Base-by-base conservation (phyloP, 53 echinoderm and acorn worm species). In the Zoroaster sp. region DNA sequence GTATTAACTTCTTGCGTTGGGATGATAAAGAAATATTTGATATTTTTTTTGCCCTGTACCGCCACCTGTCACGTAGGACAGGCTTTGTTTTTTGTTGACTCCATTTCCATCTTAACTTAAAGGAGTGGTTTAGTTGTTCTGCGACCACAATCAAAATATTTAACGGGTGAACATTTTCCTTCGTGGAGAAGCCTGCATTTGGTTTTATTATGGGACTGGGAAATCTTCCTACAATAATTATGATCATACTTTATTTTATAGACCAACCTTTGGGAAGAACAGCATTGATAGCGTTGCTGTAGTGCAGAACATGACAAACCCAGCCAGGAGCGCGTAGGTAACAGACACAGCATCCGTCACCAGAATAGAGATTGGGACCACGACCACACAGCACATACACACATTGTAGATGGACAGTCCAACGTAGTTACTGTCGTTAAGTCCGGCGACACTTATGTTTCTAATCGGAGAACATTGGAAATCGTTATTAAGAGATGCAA, bases 381-480 rank as follows among this genome's bases (percentile, higher is more conserved):
- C 95, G 2, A 95, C 95, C n/a, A 87, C 93, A 23, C 88, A 93
- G 51, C 95, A 95, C 73, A 93, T 52, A 13, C 91, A 88, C 4
- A 86, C 91, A 43, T 95, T 95, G 49, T 95, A 95, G 55, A 95
- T 93, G 67, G 95, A 93, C 13, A 95, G 69, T 4, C 93, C 95
- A 7, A 95, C 95, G 66, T 93, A 93, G 78, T 93, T 91, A 23
- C 93, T 91, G 77, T 95, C 95, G 38, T 95, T 95, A 18, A 95
- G 75, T 23, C 87, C 93, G 2, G 95, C 80, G 4, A 95, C 87
- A 44, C 77, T 93, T 15, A 95, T 75, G 23, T 90, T 95, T 74
- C 95, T 95, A 83, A n/a, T n/a, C n/a, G n/a, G n/a, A n/a, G n/a
- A n/a, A n/a, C n/a, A n/a, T n/a, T n/a, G n/a, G n/a, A n/a, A n/a